These are phyloP conservation scores for Poicephalus meyeri DNA, from an alignment of 2,113 vertebrate species.

Conservation along the genomic window DNA sequence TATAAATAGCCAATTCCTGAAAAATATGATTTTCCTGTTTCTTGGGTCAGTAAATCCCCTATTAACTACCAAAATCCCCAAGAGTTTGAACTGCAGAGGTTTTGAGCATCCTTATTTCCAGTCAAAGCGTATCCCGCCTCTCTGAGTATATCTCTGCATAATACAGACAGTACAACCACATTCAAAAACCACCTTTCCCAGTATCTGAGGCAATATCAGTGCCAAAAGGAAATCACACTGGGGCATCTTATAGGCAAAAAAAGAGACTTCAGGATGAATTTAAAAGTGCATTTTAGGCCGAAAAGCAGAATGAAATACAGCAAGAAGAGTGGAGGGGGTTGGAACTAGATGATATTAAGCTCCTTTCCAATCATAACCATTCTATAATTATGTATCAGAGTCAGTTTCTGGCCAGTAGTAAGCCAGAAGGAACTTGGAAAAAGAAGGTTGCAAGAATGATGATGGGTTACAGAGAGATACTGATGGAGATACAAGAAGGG, in stretches of 20 bases:
- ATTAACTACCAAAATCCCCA: neutral
- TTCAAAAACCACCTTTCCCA: neutral
- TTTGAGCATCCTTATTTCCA: neutral
- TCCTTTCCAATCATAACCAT: neutral
- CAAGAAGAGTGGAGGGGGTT: neutral
- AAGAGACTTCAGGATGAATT: neutral
- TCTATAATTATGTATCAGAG: neutral
- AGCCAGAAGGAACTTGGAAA: neutral
- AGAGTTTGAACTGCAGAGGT: neutral
- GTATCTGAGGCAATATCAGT: neutral
- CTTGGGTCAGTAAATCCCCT: neutral
- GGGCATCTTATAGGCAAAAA: neutral
- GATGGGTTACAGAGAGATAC: neutral
- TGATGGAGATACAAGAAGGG: neutral
- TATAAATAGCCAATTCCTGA: neutral
- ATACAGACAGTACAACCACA: neutral
- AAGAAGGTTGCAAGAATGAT: neutral
- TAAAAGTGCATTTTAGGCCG: neutral
- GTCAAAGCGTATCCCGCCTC: neutral
- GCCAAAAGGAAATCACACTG: neutral
- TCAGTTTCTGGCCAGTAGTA: neutral
- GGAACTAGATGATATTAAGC: neutral
- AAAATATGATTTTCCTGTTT: neutral
- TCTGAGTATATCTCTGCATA: neutral
- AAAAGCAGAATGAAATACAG: neutral